Percentiles rank a stretch among this genome's conserved stretches.
Evolutionary conservation across 2,113 vertebrate genomes (phyloP).

Genomic region (Electrona antarctica): DNA sequence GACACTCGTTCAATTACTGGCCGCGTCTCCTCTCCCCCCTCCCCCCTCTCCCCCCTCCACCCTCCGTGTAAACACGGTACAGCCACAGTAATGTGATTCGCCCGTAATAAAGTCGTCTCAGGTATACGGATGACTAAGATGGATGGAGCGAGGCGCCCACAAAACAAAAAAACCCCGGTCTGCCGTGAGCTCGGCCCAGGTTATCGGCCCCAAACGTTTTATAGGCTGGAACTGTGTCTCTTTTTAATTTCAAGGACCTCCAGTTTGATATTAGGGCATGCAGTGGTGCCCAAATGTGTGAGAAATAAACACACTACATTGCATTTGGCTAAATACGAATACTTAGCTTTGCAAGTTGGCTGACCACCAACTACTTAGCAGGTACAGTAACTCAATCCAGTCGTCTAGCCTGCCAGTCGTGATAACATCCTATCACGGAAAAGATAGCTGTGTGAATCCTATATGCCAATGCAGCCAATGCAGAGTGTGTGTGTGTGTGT

Average conservation of each 20-base stretch:
- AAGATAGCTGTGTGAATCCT: no score
- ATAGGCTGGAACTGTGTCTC: no score
- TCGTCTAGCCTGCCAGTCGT: no score
- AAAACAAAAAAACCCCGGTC: conserved; percentile 14
- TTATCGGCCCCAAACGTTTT: conserved; percentile 19
- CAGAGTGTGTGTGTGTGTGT: no score
- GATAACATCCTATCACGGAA: no score
- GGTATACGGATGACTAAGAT: conserved; percentile 43
- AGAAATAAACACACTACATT: background rate
- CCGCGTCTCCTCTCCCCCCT: conserved; percentile 5
- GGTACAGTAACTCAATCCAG: no score
- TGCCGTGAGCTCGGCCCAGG: conserved; percentile 26
- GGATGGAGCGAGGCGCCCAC: conserved; percentile 23
- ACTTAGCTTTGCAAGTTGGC: no score
- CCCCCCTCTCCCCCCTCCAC: no score
- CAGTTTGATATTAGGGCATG: no score
- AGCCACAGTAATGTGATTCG: conserved; percentile 41
- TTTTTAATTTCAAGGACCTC: background rate
- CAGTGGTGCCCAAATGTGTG: background rate
- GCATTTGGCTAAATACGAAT: no score
- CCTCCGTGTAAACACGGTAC: conserved; percentile 50
- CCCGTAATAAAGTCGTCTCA: conserved; percentile 50
- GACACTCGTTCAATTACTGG: conserved; percentile 54
- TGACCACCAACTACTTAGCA: no score
- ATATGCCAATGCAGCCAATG: no score